Evolutionary conservation across 2,797 vertebrate genomes (phyloP).

Genomic region (Sandelia bainsii): DNA sequence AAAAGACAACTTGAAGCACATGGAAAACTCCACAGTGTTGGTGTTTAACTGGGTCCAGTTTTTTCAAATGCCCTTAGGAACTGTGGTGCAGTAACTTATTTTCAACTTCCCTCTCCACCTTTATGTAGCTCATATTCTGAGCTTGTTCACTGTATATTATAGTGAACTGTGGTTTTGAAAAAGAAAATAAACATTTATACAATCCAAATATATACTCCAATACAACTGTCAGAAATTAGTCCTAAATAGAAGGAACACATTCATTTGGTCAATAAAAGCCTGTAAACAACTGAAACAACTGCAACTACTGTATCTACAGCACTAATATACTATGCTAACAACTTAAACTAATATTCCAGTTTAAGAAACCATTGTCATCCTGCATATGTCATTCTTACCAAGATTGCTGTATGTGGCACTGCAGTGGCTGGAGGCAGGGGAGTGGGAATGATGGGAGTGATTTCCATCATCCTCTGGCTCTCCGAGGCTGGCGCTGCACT

Average conservation of each 20-base stretch:
- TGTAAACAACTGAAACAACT: background rate
- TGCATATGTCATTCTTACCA: constrained; percentile 81
- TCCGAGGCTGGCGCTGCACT: constrained; percentile 73
- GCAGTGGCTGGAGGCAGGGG: constrained; percentile 87
- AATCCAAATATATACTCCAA: background rate
- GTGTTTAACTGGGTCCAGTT: too few relatives aligned
- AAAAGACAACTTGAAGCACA: background rate
- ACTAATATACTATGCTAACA: background rate
- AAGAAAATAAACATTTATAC: background rate
- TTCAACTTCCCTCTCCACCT: background rate
- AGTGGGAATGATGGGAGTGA: constrained; percentile 78
- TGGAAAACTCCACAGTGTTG: background rate
- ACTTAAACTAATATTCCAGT: too few relatives aligned
- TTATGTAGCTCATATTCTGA: background rate
- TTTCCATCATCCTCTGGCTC: constrained; percentile 83
- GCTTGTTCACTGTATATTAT: background rate
- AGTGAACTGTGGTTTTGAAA: background rate
- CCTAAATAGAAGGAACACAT: background rate
- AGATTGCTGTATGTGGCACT: constrained; percentile 97
- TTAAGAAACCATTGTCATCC: background rate
- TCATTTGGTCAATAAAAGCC: constrained; percentile 10
- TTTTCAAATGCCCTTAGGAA: background rate
- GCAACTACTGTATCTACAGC: background rate
- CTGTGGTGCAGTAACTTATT: constrained; percentile 6
- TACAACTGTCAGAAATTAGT: background rate